These are phyloP conservation scores for Tortricodes alternella DNA, from an alignment of 2,888 invertebrate species.

Conservation along the genomic window DNA sequence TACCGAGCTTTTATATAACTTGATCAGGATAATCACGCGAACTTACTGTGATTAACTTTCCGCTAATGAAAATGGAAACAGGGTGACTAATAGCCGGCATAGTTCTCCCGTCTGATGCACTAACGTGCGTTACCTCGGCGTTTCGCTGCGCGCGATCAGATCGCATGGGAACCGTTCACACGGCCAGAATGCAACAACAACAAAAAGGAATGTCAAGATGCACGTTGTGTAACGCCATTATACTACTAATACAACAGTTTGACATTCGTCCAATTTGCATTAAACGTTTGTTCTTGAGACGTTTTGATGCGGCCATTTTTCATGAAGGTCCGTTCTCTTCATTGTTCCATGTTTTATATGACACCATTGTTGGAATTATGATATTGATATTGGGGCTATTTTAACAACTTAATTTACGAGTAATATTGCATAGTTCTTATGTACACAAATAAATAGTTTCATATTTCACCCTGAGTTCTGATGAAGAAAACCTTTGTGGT, in stretches of 20 bases:
- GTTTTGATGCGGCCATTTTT: constrained; percentile 48
- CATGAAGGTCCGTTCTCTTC: constrained; percentile 46
- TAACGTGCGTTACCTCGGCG: constrained; percentile 58
- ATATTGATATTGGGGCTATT: constrained; percentile 21
- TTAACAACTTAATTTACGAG: constrained; percentile 1
- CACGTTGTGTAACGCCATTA: constrained; percentile 66
- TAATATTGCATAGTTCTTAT: constrained; percentile 20
- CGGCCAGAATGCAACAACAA: constrained; percentile 65
- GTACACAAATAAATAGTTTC: neutral
- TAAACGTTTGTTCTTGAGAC: constrained; percentile 59
- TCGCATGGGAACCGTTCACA: constrained; percentile 71
- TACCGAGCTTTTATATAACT: too few species aligned
- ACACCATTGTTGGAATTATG: constrained; percentile 23
- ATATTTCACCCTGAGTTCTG: too few species aligned
- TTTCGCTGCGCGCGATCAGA: constrained; percentile 60
- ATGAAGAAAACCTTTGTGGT: too few species aligned
- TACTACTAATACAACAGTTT: constrained; percentile 46
- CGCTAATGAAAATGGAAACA: neutral
- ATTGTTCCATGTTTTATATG: constrained; percentile 41
- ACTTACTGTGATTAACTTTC: too few species aligned
- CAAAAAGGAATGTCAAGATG: constrained; percentile 80
- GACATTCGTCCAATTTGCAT: constrained; percentile 67
- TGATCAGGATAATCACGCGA: too few species aligned
- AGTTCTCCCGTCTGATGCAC: constrained; percentile 40
- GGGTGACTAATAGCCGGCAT: constrained; percentile 16